Percentiles rank a stretch among this genome's conserved stretches.
phyloP scores from a whole-genome alignment of 2,113 vertebrate species.

The Gambusia affinis region DNA sequence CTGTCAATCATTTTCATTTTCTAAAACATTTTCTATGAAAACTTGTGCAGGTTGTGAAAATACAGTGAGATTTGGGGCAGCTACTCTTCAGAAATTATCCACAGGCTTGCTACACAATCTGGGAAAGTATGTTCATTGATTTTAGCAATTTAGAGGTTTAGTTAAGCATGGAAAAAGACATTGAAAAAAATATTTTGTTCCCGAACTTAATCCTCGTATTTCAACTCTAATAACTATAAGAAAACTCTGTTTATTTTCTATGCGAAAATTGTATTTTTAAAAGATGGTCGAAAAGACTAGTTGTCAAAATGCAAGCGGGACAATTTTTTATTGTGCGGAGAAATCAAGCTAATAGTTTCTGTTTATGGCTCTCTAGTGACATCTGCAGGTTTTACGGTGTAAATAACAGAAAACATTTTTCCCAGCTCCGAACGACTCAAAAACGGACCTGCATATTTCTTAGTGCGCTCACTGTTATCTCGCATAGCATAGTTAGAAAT shows the following conservation, averaged over 20 bases:
- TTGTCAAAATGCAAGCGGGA: background rate
- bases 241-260: background rate
- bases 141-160: too few species aligned
- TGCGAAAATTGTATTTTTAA: background rate
- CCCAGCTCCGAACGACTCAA: background rate
- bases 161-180: too few species aligned
- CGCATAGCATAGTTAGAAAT: too few species aligned
- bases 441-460: background rate
- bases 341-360: background rate
- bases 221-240: too few species aligned
- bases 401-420: background rate
- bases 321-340: fast-evolving
- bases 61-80: too few species aligned
- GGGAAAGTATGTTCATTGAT: too few species aligned
- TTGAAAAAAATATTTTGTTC: background rate
- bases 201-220: background rate
- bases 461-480: too few species aligned
- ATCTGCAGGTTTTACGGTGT: background rate
- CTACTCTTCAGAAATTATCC: too few species aligned
- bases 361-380: background rate
- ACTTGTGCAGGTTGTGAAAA: too few species aligned
- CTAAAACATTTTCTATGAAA: too few species aligned
- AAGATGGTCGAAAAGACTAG: background rate
- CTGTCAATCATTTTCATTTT: too few species aligned
- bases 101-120: too few species aligned